These are phyloP conservation scores for Pionites leucogaster DNA, from an alignment of 2,113 vertebrate genomes.

Conservation along the genomic window DNA sequence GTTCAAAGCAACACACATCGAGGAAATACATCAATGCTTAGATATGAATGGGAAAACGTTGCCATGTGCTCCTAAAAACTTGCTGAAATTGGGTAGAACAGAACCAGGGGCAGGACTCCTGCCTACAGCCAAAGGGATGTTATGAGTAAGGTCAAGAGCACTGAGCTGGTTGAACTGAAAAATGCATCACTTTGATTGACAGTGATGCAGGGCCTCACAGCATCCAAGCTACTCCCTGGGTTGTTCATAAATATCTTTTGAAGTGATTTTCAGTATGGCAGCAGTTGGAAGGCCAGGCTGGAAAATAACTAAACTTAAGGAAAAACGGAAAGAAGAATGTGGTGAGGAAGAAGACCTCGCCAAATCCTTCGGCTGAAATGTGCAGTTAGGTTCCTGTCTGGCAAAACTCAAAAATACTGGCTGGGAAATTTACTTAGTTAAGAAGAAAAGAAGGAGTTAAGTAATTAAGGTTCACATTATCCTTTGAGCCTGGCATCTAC, in stretches of 20 bases:
- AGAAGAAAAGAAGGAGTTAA: not conserved
- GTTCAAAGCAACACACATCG: accelerated
- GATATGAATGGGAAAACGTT: accelerated
- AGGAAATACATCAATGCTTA: not conserved
- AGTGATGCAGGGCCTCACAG: not conserved
- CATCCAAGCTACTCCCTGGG: not conserved
- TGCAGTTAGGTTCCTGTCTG: slow-evolving; percentile 23
- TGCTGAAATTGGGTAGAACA: not conserved
- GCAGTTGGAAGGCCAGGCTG: not conserved
- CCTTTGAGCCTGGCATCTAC: slow-evolving; percentile 13
- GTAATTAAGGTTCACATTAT: slow-evolving; percentile 36
- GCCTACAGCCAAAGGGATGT: not conserved
- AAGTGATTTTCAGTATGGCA: slow-evolving; percentile 3
- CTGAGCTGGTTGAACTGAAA: not conserved
- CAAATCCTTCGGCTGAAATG: not conserved
- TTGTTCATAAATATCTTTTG: not conserved
- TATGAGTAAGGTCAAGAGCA: not conserved
- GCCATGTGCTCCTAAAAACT: not conserved
- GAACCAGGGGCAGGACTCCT: not conserved
- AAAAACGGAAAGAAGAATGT: not conserved
- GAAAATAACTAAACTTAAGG: not conserved
- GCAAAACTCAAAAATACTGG: slow-evolving; percentile 1
- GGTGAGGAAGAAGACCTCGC: not conserved
- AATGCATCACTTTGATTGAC: not conserved
- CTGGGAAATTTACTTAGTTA: slow-evolving; percentile 23